Evolutionary conservation across 35 echinoderm and acorn worm species (phyloP).

Genomic region (Ptychodera flava): DNA sequence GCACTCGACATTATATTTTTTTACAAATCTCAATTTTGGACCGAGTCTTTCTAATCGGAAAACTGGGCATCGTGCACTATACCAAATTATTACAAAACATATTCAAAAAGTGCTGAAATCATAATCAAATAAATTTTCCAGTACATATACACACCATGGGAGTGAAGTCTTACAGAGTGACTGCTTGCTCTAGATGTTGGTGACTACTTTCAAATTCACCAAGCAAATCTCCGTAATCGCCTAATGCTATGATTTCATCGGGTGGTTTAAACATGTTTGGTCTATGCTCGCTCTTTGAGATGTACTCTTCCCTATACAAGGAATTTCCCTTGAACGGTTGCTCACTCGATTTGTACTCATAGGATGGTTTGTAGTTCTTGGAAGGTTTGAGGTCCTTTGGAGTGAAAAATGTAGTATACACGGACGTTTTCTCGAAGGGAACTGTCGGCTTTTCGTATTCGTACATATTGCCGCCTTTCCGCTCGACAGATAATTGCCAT

Average conservation of each 20-base stretch:
- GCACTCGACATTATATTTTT: too few relatives aligned
- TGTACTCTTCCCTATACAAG: not conserved
- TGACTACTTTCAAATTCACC: not conserved
- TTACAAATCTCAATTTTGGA: too few relatives aligned
- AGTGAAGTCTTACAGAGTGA: not conserved
- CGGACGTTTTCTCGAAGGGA: not conserved
- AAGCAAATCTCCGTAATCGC: not conserved
- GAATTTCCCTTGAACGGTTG: not conserved
- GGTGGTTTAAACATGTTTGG: not conserved
- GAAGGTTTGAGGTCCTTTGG: not conserved
- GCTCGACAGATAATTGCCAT: not conserved
- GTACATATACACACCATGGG: too few relatives aligned
- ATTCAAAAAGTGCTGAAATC: too few relatives aligned
- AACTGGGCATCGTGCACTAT: too few relatives aligned
- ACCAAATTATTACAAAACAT: too few relatives aligned
- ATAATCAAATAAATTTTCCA: too few relatives aligned
- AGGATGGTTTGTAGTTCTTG: not conserved
- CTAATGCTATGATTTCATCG: not conserved
- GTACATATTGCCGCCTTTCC: not conserved
- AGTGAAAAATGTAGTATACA: not conserved
- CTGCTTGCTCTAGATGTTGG: not conserved
- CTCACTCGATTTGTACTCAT: not conserved
- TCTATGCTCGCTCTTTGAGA: not conserved
- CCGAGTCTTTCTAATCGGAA: too few relatives aligned
- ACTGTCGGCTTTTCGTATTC: not conserved